Base-by-base conservation (phyloP, 2,888 invertebrate species). In the Parascotia fuliginaria region DNA sequence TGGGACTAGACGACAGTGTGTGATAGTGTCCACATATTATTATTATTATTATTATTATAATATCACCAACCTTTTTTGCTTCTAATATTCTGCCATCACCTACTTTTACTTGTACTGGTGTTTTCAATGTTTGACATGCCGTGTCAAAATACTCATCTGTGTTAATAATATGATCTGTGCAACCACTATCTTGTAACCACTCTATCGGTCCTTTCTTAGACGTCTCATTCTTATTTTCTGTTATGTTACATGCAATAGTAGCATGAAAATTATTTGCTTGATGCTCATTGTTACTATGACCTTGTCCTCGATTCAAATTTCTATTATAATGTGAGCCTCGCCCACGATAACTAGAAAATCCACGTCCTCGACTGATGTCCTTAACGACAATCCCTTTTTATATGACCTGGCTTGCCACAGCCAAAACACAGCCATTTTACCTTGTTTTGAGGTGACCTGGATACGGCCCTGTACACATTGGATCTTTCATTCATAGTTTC, bases 71-170 rank as follows among this genome's bases (percentile, higher is more conserved):
- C 7, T 40, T 40, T 15, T 40, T 47, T 1, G 58, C 54, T 47
- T 52, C 16, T 34, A 62, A 47, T n/a, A 45, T 24, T 38, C 24
- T 43, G 9, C 62, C 56, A 52, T 59, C 62, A 29, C 56, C 58
- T 32, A 56, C 27, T 52, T 54, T 59, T 0, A 54, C 49, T 42
- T 61, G 38, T 3, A 57, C 22, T 24, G 29, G 5, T 15, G 15
- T 15, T 27, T 11, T 9, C 14, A 40, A 19, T n/a, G 9, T 29
- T 12, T 29, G 16, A 12, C 5, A 40, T 15, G 3, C 22, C 1
- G 13, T 32, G 1, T 51, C 42, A 38, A 33, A 63, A 13, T 53
- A 57, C 4, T 51, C 2, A 34, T 42, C 27, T 14, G n/a, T 27
- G 1, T 33, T 33, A 15, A 42, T 42, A 15, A 34, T 27, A 4